These are phyloP conservation scores for Cricetomys ansorgei DNA, from an alignment of 2,113 vertebrate species.

Conservation along the genomic window DNA sequence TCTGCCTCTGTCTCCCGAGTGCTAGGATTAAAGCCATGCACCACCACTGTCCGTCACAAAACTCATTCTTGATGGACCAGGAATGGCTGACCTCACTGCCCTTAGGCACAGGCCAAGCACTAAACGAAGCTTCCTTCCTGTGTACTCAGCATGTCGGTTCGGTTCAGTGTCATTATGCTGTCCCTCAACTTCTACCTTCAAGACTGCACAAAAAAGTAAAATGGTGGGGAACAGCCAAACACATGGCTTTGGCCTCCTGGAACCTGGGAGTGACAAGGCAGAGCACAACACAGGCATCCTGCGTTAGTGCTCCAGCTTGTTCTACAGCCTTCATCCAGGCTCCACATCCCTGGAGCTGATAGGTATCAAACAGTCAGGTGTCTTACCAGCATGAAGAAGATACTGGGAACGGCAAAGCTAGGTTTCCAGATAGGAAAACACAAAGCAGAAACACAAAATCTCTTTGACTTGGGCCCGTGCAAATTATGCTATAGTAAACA, in stretches of 20 bases:
- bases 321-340: too few species aligned
- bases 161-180: background rate
- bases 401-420: background rate
- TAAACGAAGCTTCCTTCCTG: too few species aligned
- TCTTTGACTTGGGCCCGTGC: background rate
- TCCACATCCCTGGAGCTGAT: background rate
- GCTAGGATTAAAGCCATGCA: too few species aligned
- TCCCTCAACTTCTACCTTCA: background rate
- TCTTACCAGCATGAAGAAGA: background rate
- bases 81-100: background rate
- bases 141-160: background rate
- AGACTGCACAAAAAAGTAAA: background rate
- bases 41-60: too few species aligned
- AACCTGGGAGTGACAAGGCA: background rate
- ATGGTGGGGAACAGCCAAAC: background rate
- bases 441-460: background rate
- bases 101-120: background rate
- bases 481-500: background rate
- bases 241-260: background rate
- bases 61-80: background rate
- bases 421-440: too few species aligned
- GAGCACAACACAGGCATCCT: background rate
- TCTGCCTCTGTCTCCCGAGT: too few species aligned
- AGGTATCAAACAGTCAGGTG: accelerated
- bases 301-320: too few species aligned